These are phyloP conservation scores for Rutpela maculata DNA, from an alignment of 2,888 invertebrate species.

Conservation along the genomic window DNA sequence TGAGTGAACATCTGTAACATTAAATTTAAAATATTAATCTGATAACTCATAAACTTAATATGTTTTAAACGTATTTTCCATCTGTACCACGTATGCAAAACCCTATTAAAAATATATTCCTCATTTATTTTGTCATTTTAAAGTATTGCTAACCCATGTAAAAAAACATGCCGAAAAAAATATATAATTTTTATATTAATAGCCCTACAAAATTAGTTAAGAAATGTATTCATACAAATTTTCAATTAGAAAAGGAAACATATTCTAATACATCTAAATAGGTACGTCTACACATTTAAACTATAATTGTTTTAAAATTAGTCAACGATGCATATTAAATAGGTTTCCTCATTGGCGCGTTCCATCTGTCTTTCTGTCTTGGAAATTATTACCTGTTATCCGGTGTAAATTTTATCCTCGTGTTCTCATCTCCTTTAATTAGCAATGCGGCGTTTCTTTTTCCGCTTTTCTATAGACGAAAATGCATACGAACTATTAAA, in stretches of 20 bases:
- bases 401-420: neutral
- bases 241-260: neutral
- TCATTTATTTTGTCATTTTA: too few species aligned
- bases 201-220: too few species aligned
- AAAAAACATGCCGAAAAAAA: too few species aligned
- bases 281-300: neutral
- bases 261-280: neutral
- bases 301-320: neutral
- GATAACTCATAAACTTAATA: too few species aligned
- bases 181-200: too few species aligned
- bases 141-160: too few species aligned
- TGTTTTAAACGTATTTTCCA: too few species aligned
- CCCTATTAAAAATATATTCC: too few species aligned
- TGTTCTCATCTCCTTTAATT: neutral
- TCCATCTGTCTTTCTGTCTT: neutral
- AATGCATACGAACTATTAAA: slow-evolving; percentile 10
- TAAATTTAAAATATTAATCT: too few species aligned
- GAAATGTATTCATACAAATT: neutral
- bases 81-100: too few species aligned
- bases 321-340: neutral
- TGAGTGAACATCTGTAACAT: too few species aligned
- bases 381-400: neutral
- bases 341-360: neutral
- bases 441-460: neutral
- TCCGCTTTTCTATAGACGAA: neutral